phyloP scores from a whole-genome alignment of 2,113 vertebrate genomes.

The Naja naja region DNA sequence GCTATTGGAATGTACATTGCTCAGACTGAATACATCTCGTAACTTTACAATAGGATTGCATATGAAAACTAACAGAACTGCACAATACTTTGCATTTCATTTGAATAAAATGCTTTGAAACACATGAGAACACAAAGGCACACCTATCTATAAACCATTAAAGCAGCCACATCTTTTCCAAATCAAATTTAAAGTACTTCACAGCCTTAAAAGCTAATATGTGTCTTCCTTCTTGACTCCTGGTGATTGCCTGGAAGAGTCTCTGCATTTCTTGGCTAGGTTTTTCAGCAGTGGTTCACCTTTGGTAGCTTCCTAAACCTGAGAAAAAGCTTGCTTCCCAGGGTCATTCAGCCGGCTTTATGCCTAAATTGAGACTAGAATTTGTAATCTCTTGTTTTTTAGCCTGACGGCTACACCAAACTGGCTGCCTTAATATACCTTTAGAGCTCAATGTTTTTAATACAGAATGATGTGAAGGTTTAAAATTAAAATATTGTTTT shows the following conservation, averaged over 20 bases:
- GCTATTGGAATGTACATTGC: not conserved
- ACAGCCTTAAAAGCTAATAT: not conserved
- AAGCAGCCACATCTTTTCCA: not conserved
- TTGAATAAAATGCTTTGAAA: not conserved
- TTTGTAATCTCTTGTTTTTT: not conserved
- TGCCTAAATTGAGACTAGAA: not conserved
- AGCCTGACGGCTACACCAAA: not conserved
- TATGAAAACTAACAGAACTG: not conserved
- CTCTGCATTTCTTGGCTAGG: not conserved
- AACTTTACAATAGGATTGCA: not conserved
- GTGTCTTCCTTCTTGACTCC: not conserved
- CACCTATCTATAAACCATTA: not conserved
- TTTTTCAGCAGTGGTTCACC: not conserved
- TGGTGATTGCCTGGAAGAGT: not conserved
- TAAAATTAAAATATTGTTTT: not conserved
- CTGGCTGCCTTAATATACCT: not conserved
- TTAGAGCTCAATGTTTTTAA: not conserved
- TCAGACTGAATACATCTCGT: not conserved
- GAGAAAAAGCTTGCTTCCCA: not conserved
- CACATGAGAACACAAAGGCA: not conserved
- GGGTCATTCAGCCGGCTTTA: not conserved
- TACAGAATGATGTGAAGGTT: not conserved
- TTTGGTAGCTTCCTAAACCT: not conserved
- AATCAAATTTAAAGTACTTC: not conserved
- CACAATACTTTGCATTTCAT: not conserved